A percentile compares a stretch with the other conserved stretches of the same genome.
These are phyloP conservation scores for Ormyrus rosae DNA, from an alignment of 2,888 invertebrate species.

Conservation along the genomic window DNA sequence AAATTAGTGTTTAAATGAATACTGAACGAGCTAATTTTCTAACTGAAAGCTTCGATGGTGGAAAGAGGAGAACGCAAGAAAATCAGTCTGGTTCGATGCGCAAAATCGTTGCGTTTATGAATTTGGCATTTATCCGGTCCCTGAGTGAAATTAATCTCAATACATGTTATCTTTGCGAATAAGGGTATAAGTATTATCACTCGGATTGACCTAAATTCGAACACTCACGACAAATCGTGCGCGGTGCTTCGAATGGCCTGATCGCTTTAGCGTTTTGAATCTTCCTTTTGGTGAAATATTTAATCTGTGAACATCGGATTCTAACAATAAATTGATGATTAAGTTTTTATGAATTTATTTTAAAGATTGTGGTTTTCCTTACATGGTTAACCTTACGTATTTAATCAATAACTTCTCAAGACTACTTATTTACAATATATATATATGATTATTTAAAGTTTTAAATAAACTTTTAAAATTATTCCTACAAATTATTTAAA, in stretches of 20 bases:
- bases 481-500: too few species aligned
- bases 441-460: too few species aligned
- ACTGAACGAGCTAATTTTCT: neutral
- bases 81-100: conserved; percentile 44
- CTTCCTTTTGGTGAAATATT: neutral
- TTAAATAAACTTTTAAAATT: too few species aligned
- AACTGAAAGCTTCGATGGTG: neutral
- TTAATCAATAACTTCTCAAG: too few species aligned
- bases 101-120: conserved; percentile 49
- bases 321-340: too few species aligned
- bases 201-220: neutral
- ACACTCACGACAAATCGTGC: neutral
- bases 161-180: conserved; percentile 29
- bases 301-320: neutral
- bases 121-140: conserved; percentile 66
- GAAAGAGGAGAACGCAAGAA: conserved; percentile 8
- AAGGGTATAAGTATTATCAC: conserved; percentile 47
- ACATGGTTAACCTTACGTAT: too few species aligned
- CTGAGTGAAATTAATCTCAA: conserved; percentile 64
- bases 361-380: too few species aligned
- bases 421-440: too few species aligned
- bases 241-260: conserved; percentile 37
- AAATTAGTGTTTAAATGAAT: neutral
- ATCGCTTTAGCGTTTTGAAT: neutral
- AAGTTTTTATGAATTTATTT: too few species aligned